Evolutionary conservation across 1,140 invertebrate genomes (phyloP), one percentile per base, ranked within the genome.

Genomic region (Camponotus vicinus): DNA sequence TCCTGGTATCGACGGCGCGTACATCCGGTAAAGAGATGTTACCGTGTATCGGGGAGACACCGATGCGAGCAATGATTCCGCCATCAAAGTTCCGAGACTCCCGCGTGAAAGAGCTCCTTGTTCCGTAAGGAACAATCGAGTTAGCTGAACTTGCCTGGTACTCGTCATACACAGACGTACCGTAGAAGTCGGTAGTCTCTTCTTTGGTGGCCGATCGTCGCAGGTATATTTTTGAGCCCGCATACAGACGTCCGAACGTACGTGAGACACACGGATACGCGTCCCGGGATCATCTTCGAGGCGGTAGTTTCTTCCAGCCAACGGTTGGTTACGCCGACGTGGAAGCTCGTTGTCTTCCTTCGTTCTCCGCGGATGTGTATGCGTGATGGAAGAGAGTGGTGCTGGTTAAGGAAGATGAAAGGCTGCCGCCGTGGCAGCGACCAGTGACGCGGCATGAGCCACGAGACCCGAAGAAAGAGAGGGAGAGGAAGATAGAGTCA

Each of bases 381-480:
- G 86, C 55, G 37, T 85, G 86, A 7, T 49, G 71, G 80, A 90
- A 89, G 85, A 91, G 87, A 92, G 85, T 91, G 86, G 75, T 52
- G 89, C 92, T 92, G 92, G 92, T 93, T 93, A 92, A 93, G 90
- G 87, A 92, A 93, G 93, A 93, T 93, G 91, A 93, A 93, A 93
- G 92, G 91, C 89, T 61, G 90, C 93, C 93, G 93, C 92, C 92
- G 86, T 92, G 87, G 93, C 92, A 87, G 93, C 89, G 92, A 90
- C 92, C 89, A 93, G 92, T 93, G 92, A 93, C 92, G 91, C 91
- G 89, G 92, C 91, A 92, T 89, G 92, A 92, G 87, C 79, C 91
- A 84, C 57, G 66, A 61, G 66, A 15, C 34, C 42, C 59, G 52
- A 34, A 13, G 49, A 61, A 32, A 37, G n/a, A 57, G 66, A 89